These are phyloP conservation scores for Rhaphigaster nebulosa DNA, from an alignment of 2,888 invertebrate genomes.

Conservation along the genomic window DNA sequence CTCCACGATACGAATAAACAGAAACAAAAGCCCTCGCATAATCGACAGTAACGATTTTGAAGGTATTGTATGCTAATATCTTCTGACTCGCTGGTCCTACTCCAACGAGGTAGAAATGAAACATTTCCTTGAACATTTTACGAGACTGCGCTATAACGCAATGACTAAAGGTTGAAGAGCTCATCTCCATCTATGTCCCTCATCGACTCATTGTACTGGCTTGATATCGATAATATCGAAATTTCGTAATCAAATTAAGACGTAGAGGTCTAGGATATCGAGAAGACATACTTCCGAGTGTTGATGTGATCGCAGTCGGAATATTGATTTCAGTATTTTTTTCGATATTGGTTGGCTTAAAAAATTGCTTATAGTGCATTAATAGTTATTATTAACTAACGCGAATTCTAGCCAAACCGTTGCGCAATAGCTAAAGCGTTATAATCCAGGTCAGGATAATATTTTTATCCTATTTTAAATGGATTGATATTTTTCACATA, in stretches of 20 bases:
- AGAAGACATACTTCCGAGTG: neutral
- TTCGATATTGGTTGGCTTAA: too few species aligned
- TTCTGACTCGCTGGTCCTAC: neutral
- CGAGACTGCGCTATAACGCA: neutral
- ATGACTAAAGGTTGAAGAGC: neutral
- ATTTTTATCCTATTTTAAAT: too few species aligned
- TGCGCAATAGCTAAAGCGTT: too few species aligned
- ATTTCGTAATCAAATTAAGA: too few species aligned
- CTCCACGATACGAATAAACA: neutral
- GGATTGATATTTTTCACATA: too few species aligned
- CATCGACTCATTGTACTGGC: neutral
- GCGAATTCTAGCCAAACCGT: too few species aligned
- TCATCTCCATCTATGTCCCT: neutral
- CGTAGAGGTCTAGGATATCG: neutral
- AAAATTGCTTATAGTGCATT: too few species aligned
- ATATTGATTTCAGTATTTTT: too few species aligned
- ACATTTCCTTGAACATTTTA: neutral
- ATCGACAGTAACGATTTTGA: constrained; percentile 1
- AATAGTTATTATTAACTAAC: too few species aligned
- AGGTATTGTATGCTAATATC: neutral
- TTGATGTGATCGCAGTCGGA: too few species aligned
- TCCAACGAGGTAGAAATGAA: neutral
- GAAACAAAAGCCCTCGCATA: neutral
- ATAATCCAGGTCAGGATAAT: too few species aligned
- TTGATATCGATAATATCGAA: neutral